These are phyloP conservation scores for Patagioenas fasciata DNA, from an alignment of 2,113 vertebrate species.

Conservation along the genomic window DNA sequence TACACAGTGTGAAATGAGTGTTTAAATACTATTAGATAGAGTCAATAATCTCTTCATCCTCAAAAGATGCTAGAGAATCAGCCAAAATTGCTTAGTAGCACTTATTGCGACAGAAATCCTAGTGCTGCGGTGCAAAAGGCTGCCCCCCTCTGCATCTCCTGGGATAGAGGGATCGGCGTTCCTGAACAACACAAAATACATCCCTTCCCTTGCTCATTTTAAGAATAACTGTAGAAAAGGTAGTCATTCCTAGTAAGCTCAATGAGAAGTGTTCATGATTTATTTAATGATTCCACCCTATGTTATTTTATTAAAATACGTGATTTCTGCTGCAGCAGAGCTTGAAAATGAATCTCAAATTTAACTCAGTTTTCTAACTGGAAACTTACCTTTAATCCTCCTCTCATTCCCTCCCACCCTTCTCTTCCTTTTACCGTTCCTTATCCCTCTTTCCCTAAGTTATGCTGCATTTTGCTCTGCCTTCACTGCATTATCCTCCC, in stretches of 20 bases:
- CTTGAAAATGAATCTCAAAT: conserved; percentile 25
- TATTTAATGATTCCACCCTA: conserved; percentile 8
- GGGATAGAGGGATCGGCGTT: background rate
- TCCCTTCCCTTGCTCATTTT: background rate
- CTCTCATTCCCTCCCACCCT: background rate
- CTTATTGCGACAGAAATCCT: conserved; percentile 41
- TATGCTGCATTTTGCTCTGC: conserved; percentile 38
- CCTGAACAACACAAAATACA: background rate
- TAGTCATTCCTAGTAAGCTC: background rate
- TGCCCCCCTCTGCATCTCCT: background rate
- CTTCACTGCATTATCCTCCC: background rate
- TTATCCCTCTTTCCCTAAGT: conserved; percentile 19
- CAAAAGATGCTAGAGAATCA: background rate
- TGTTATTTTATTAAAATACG: background rate
- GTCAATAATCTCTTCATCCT: background rate
- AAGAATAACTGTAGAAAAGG: background rate
- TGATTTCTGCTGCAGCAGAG: conserved; percentile 26
- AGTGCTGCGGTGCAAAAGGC: background rate
- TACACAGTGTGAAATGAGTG: background rate
- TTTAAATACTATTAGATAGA: background rate
- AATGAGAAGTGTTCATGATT: background rate
- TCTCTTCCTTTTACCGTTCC: conserved; percentile 6
- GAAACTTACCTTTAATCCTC: background rate
- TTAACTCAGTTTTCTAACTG: background rate
- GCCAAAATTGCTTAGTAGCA: background rate